These are phyloP conservation scores for Rhipidura dahli DNA, from an alignment of 2,113 vertebrate genomes.

Conservation along the genomic window DNA sequence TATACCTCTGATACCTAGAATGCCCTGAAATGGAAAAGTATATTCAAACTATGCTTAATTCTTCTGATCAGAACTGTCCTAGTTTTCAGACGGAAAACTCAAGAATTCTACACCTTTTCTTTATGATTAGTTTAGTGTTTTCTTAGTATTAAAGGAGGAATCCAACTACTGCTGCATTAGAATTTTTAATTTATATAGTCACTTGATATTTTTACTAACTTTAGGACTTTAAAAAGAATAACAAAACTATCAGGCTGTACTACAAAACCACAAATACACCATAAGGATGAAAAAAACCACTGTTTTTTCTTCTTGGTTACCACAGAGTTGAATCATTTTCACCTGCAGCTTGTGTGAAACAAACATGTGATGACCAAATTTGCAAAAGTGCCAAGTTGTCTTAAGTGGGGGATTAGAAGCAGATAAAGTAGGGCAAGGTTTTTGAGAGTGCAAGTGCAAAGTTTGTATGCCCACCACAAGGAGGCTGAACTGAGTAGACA, in stretches of 20 bases:
- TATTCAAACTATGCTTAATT: not conserved
- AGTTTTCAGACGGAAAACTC: not conserved
- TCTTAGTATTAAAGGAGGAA: not conserved
- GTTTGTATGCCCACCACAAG: not conserved
- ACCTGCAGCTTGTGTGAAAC: not conserved
- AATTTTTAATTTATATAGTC: not conserved
- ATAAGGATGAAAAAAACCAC: not conserved
- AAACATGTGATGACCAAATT: not conserved
- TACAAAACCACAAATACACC: not conserved
- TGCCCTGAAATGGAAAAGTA: slow-evolving; percentile 78
- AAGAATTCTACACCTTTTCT: not conserved
- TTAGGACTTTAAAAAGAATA: not conserved
- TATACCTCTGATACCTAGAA: slow-evolving; percentile 87
- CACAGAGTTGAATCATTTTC: not conserved
- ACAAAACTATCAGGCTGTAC: not conserved
- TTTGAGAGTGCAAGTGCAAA: not conserved
- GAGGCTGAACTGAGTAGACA: not conserved
- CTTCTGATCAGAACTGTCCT: not conserved
- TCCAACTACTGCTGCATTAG: not conserved
- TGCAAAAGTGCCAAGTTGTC: not conserved
- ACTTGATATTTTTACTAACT: not conserved
- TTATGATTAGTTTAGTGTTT: not conserved
- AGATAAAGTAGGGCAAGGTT: not conserved
- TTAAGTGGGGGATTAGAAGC: not conserved
- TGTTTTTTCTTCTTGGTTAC: not conserved